Percentiles rank a stretch among this genome's conserved stretches.
Conservation (phyloP, 2,888 invertebrate species). For the Rhyacophila evoluta region DNA sequence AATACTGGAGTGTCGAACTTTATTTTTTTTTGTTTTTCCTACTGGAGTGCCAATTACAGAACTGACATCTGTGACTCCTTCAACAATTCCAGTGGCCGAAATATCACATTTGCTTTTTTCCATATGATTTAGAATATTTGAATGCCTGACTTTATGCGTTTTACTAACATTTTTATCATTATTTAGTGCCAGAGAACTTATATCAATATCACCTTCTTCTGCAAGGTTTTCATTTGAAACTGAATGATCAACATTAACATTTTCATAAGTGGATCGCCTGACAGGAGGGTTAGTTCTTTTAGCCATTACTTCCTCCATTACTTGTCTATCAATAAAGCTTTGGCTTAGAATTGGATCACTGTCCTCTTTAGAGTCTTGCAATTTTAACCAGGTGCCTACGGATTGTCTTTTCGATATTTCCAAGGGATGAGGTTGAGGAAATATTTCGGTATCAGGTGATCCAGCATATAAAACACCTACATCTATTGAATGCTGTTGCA, state of each 20-base stretch:
- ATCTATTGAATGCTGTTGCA: not conserved
- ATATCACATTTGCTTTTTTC: not conserved
- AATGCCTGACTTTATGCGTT: not conserved
- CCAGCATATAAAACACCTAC: not conserved
- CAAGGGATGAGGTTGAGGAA: not conserved
- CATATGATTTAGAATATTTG: not conserved
- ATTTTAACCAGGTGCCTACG: constrained; percentile 40
- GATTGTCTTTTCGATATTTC: constrained; percentile 37
- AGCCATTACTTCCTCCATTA: constrained; percentile 49
- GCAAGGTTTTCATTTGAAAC: not conserved
- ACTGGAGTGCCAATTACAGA: too few species aligned
- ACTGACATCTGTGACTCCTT: too few species aligned
- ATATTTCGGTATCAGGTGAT: not conserved
- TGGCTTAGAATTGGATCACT: constrained; percentile 37
- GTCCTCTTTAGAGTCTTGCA: constrained; percentile 30
- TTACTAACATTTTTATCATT: not conserved
- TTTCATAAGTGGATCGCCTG: constrained; percentile 42
- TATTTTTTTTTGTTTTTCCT: not conserved
- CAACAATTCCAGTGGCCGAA: not conserved
- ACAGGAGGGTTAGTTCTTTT: constrained; percentile 53
- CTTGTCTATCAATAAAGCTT: constrained; percentile 48
- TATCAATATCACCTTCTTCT: not conserved
- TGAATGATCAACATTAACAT: not conserved
- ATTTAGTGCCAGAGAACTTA: not conserved
- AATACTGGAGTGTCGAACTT: not conserved